Conservation (phyloP, 2,888 invertebrate genomes). For the Yponomeuta cagnagella region DNA sequence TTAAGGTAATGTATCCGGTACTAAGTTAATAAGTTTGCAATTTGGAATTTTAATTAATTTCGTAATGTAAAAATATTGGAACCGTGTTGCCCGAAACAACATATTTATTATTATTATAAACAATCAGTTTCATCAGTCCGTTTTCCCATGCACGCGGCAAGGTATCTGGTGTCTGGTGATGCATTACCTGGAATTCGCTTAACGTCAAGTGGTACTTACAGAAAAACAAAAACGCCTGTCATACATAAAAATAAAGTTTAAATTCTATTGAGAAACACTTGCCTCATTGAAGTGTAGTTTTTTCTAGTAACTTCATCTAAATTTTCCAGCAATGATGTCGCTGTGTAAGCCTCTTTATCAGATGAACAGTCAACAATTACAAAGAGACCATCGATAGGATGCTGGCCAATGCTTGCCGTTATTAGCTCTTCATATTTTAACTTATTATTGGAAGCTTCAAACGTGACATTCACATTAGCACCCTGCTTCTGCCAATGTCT, state of each 20-base stretch:
- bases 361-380: not conserved
- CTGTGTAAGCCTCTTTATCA: not conserved
- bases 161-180: no score
- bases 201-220: no score
- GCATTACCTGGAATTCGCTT: no score
- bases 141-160: no score
- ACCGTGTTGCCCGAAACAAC: no score
- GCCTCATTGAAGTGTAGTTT: not conserved
- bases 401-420: not conserved
- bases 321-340: slow-evolving; percentile 1
- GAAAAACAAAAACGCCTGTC: no score
- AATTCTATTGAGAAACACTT: not conserved
- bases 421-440: not conserved
- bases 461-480: not conserved
- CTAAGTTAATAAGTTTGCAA: no score
- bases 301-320: slow-evolving; percentile 6
- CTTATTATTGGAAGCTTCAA: no score
- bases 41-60: no score
- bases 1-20: no score
- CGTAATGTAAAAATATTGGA: no score
- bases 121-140: not conserved
- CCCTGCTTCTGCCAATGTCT: slow-evolving; percentile 5
- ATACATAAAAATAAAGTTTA: not conserved
- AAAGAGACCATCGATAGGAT: not conserved
- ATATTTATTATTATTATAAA: not conserved